A percentile compares a stretch with the other conserved stretches of the same genome.
Evolutionary conservation across 2,797 vertebrate genomes (phyloP).

Genomic region (Crenuchus spilurus): DNA sequence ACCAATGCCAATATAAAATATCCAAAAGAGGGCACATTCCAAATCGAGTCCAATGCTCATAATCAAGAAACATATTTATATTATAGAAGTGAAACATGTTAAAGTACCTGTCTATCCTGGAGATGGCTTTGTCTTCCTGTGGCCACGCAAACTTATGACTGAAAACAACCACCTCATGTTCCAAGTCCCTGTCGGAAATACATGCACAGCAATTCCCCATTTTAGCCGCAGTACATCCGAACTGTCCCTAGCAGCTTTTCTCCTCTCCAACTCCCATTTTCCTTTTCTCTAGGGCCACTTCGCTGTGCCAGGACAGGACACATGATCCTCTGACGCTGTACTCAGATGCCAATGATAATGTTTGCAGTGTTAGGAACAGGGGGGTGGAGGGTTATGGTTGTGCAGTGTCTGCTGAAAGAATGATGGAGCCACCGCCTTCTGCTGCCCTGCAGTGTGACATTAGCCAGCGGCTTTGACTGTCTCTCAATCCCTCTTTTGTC

Average conservation of each 20-base stretch:
- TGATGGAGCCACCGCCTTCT: slow-evolving; percentile 34
- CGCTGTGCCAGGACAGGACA: slow-evolving; percentile 36
- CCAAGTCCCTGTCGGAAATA: slow-evolving; percentile 20
- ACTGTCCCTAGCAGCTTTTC: neutral
- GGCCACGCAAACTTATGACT: slow-evolving; percentile 42
- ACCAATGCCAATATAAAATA: too few relatives aligned
- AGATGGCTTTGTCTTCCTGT: slow-evolving; percentile 5
- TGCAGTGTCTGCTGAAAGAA: neutral
- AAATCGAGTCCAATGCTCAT: too few relatives aligned
- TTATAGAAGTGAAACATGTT: neutral
- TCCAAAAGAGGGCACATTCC: too few relatives aligned
- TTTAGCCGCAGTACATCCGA: neutral
- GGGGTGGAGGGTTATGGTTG: neutral
- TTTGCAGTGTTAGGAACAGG: slow-evolving; percentile 18
- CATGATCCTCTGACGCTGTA: slow-evolving; percentile 38
- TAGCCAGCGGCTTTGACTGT: slow-evolving; percentile 21
- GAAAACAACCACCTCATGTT: slow-evolving; percentile 40
- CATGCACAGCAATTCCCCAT: slow-evolving; percentile 45
- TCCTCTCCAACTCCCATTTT: slow-evolving; percentile 18
- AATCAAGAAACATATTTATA: too few relatives aligned
- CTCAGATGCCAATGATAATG: slow-evolving; percentile 49
- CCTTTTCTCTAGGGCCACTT: slow-evolving; percentile 28
- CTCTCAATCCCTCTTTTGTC: slow-evolving; percentile 51
- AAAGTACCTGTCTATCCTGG: slow-evolving; percentile 33
- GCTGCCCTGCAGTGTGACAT: slow-evolving; percentile 34